Percentiles rank a stretch among this genome's conserved stretches.
Evolutionary conservation across 1,140 invertebrate species (phyloP).

Genomic region (Pararge aegeria): DNA sequence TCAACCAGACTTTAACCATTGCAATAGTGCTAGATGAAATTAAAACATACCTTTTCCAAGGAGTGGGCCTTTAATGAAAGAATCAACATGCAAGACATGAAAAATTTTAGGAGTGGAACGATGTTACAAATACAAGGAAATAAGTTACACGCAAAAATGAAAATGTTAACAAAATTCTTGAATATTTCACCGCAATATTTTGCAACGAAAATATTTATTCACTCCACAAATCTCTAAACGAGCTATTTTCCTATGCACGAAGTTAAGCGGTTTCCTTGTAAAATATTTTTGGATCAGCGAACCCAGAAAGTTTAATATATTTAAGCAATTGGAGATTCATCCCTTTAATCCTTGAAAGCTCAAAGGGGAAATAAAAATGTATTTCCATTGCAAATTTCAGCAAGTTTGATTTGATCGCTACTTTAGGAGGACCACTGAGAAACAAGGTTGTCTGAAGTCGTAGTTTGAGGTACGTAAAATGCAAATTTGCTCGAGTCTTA

Average conservation of each 20-base stretch:
- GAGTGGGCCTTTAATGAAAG: too few relatives aligned
- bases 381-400: conserved; percentile 67
- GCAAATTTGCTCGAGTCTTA: conserved; percentile 40
- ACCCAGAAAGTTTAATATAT: conserved; percentile 45
- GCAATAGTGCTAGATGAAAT: too few relatives aligned
- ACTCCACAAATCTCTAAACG: background rate
- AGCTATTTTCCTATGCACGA: background rate
- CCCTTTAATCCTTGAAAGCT: conserved; percentile 49
- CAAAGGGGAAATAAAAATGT: conserved; percentile 66
- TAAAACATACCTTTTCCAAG: too few relatives aligned
- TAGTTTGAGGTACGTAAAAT: conserved; percentile 47
- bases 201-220: background rate
- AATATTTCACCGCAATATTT: background rate
- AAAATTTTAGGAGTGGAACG: too few relatives aligned
- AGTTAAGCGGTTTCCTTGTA: background rate
- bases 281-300: background rate
- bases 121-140: too few relatives aligned
- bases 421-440: conserved; percentile 31
- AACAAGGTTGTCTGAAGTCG: conserved; percentile 38
- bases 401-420: conserved; percentile 66
- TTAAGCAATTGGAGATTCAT: conserved; percentile 49
- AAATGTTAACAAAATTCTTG: background rate
- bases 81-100: too few relatives aligned
- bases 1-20: too few relatives aligned
- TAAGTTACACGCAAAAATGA: background rate